phyloP scores from a whole-genome alignment of 30 jellyfish, hydroid and myxozoan species.

The Cassiopea andromeda region DNA sequence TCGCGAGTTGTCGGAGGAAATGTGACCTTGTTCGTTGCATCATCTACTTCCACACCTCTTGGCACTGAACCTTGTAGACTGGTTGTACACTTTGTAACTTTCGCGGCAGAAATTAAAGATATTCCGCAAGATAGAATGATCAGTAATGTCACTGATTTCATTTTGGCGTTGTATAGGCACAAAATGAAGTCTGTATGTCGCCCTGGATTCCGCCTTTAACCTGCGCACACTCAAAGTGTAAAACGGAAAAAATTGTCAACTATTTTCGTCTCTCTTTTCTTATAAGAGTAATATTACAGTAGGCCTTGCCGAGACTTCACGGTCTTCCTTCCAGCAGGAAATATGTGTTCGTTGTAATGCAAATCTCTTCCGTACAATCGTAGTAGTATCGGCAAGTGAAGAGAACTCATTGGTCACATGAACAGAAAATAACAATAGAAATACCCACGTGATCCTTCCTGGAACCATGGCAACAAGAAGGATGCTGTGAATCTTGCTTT shows the following conservation, averaged over 20 bases:
- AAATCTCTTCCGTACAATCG: neutral
- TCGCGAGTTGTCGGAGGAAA: constrained; percentile 59
- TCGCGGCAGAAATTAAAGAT: neutral
- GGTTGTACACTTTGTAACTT: constrained; percentile 1
- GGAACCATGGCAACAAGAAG: neutral
- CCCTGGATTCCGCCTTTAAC: no score
- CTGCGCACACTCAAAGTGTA: neutral
- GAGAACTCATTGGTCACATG: neutral
- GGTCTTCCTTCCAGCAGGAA: neutral
- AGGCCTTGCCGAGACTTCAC: neutral
- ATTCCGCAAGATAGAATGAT: neutral
- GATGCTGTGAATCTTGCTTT: neutral
- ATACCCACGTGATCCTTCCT: constrained; percentile 14
- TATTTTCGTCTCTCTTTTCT: neutral
- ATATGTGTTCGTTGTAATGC: neutral
- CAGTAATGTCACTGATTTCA: neutral
- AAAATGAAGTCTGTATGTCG: no score
- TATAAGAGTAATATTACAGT: no score
- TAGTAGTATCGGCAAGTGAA: neutral
- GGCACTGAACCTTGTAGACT: constrained; percentile 38
- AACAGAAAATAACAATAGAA: neutral
- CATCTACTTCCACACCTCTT: constrained; percentile 22
- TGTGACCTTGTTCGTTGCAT: constrained; percentile 42
- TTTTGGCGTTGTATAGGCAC: neutral
- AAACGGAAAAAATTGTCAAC: neutral